These are phyloP conservation scores for Heteromyza rotundicornis DNA, from an alignment of 2,888 invertebrate species.

Conservation along the genomic window DNA sequence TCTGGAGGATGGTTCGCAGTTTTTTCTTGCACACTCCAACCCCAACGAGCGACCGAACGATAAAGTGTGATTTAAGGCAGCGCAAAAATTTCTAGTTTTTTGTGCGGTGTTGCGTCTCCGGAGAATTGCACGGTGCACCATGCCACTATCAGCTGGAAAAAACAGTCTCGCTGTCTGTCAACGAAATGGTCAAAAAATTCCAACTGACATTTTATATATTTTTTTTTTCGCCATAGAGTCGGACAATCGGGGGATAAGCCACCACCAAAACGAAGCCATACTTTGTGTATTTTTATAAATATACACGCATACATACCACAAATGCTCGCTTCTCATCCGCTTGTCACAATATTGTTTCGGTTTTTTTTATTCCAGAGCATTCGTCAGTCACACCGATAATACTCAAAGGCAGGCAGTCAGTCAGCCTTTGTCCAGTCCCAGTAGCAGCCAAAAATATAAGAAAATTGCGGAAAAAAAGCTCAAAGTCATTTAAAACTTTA, in stretches of 20 bases:
- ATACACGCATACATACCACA: background rate
- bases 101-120: constrained; percentile 41
- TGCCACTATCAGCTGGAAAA: background rate
- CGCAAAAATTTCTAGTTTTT: constrained; percentile 42
- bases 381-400: background rate
- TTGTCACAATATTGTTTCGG: constrained; percentile 4
- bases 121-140: constrained; percentile 50
- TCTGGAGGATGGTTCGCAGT: background rate
- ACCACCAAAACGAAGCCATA: background rate
- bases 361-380: too few species aligned
- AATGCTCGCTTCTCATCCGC: background rate
- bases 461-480: too few species aligned
- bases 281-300: too few species aligned
- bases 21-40: constrained; percentile 5
- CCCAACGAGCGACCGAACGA: too few species aligned
- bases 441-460: too few species aligned
- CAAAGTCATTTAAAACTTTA: constrained; percentile 49
- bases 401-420: too few species aligned
- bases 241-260: background rate
- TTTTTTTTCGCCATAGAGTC: background rate
- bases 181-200: constrained; percentile 44
- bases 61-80: constrained; percentile 21
- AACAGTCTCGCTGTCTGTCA: constrained; percentile 28
- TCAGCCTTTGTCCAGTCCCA: too few species aligned
- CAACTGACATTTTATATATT: constrained; percentile 39